A percentile compares a stretch with the other conserved stretches of the same genome.
Evolutionary conservation across 1,140 invertebrate genomes (phyloP).

Genomic region (Melanaphis sacchari): DNA sequence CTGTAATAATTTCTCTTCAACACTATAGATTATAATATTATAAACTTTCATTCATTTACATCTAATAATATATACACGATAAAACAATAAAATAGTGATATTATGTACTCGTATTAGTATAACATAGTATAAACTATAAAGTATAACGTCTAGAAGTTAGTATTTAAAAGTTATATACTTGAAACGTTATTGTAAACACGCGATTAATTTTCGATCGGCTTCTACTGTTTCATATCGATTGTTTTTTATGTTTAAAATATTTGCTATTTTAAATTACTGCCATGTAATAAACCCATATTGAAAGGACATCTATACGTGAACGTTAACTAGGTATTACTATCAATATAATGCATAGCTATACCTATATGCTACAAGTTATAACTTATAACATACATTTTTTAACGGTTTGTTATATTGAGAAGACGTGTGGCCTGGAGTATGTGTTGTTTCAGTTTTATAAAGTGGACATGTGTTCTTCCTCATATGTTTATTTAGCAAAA

Average conservation of each 20-base stretch:
- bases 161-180: background rate
- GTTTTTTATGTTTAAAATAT: background rate
- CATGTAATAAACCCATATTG: background rate
- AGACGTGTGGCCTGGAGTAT: background rate
- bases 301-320: background rate
- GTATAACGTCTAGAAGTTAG: too few species aligned
- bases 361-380: background rate
- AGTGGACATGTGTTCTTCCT: background rate
- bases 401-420: background rate
- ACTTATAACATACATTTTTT: background rate
- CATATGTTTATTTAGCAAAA: background rate
- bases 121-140: too few species aligned
- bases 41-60: background rate
- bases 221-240: background rate
- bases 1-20: background rate
- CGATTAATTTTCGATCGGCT: background rate
- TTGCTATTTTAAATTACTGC: background rate
- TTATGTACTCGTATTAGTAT: background rate
- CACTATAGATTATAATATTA: background rate
- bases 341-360: background rate
- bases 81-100: background rate
- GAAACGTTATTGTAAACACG: background rate
- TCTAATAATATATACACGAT: background rate
- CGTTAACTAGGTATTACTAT: background rate
- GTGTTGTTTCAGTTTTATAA: background rate